Conservation (phyloP, 64 coral and sea anemone species). For the Actinia tenebrosa region DNA sequence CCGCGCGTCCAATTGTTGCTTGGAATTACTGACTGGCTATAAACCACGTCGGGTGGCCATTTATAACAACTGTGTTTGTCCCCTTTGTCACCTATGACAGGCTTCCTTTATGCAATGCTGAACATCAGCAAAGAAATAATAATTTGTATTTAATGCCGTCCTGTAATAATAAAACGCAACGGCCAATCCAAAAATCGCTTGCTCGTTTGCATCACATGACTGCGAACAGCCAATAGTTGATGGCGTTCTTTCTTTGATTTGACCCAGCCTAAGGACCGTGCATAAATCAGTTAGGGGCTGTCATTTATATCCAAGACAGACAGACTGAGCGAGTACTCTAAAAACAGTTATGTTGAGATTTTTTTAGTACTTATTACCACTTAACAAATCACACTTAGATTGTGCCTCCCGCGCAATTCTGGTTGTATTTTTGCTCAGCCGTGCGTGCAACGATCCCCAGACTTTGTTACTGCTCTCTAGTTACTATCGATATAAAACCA, state of each 20-base stretch:
- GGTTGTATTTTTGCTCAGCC: background rate
- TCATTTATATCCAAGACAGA: background rate
- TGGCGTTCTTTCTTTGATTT: background rate
- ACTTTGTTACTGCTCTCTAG: background rate
- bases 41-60: background rate
- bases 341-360: constrained; percentile 1
- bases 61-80: background rate
- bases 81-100: background rate
- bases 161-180: constrained; percentile 18
- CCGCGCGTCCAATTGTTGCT: background rate
- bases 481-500: too few relatives aligned
- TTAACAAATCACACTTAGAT: background rate
- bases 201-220: constrained; percentile 9
- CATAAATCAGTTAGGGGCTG: constrained; percentile 22
- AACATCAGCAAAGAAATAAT: constrained; percentile 26
- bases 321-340: background rate
- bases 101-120: constrained; percentile 7
- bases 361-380: background rate
- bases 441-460: background rate
- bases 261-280: constrained; percentile 25
- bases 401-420: background rate
- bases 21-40: background rate
- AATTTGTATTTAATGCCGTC: constrained; percentile 30
- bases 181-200: constrained; percentile 13
- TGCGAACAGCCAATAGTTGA: background rate